A percentile compares a stretch with the other conserved stretches of the same genome.
phyloP scores from a whole-genome alignment of 2,797 vertebrate genomes.

The Hirundo rustica region DNA sequence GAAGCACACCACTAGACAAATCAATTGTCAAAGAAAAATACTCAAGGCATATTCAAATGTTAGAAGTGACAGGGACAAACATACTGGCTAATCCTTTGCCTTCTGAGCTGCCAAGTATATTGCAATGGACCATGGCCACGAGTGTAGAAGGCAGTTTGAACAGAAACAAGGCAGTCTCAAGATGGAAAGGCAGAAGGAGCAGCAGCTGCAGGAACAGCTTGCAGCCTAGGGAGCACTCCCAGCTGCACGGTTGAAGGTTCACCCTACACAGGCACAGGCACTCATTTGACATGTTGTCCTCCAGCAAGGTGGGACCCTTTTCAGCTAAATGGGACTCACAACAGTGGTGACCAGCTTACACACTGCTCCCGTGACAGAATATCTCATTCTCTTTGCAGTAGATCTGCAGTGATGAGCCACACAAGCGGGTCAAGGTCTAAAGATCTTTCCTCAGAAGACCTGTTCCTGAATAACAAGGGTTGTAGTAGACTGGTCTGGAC shows the following conservation, averaged over 20 bases:
- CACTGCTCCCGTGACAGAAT: background rate
- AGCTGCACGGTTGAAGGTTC: background rate
- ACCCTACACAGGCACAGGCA: background rate
- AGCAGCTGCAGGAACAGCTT: background rate
- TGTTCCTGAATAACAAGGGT: background rate
- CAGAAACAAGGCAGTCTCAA: background rate
- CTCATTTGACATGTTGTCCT: background rate
- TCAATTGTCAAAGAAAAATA: background rate
- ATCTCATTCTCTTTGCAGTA: background rate
- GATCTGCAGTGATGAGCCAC: background rate
- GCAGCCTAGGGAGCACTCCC: background rate
- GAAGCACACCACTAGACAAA: background rate
- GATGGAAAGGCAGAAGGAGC: background rate
- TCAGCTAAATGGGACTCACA: background rate
- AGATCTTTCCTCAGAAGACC: background rate
- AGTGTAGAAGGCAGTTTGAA: background rate
- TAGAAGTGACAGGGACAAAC: background rate
- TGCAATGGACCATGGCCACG: background rate
- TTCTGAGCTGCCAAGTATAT: background rate
- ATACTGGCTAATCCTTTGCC: background rate
- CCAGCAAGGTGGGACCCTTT: background rate
- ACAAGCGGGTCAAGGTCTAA: accelerated
- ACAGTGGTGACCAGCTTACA: background rate
- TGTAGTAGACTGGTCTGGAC: background rate
- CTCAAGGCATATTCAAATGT: background rate